Evolutionary conservation across 2,797 vertebrate genomes (phyloP).

Genomic region (Falco biarmicus): DNA sequence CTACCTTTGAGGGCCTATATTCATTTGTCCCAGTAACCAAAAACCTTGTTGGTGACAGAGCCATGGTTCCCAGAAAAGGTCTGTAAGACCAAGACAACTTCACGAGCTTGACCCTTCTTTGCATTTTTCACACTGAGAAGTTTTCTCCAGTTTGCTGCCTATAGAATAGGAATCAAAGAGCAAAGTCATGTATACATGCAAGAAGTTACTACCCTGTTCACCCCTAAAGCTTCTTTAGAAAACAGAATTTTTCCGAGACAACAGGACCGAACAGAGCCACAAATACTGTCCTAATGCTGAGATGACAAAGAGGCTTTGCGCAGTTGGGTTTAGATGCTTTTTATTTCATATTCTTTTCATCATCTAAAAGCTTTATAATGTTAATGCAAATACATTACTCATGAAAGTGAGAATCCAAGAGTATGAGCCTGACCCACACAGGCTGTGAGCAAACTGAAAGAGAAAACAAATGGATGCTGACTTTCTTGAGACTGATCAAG

Average conservation of each 20-base stretch:
- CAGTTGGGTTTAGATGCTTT: background rate
- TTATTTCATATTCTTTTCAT: background rate
- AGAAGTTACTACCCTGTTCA: background rate
- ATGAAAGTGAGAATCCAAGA: background rate
- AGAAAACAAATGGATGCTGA: background rate
- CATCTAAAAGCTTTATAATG: background rate
- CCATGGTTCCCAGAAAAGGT: background rate
- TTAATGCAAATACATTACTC: background rate
- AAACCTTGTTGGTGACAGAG: background rate
- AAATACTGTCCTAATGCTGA: background rate
- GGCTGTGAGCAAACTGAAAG: background rate
- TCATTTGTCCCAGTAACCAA: background rate
- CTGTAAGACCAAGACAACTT: background rate
- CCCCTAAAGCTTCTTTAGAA: background rate
- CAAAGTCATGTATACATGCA: rapidly evolving
- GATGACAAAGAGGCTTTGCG: background rate
- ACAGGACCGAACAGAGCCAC: rapidly evolving
- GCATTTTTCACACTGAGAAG: background rate
- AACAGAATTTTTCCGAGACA: background rate
- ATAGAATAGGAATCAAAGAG: background rate
- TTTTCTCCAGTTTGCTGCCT: background rate
- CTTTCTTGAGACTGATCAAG: background rate
- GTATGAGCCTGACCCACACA: background rate
- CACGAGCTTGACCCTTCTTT: background rate
- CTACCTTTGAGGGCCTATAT: background rate